A percentile compares a stretch with the other conserved stretches of the same genome.
phyloP scores from a whole-genome alignment of 2,113 vertebrate genomes.

The Aegotheles bennettii region DNA sequence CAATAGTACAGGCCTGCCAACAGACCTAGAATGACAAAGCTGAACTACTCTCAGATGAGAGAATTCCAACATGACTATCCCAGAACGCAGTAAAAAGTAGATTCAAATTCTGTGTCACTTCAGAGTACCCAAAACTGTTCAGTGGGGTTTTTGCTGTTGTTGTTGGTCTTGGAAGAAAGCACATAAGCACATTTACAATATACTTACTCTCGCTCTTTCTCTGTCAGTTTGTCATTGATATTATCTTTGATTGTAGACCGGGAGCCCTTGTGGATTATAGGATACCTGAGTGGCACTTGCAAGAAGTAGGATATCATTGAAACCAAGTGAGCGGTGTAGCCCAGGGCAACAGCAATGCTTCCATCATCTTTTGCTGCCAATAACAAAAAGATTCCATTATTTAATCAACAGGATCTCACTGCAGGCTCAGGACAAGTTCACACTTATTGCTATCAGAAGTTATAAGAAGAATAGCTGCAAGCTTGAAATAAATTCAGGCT shows the following conservation, averaged over 20 bases:
- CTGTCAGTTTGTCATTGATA: slow-evolving; percentile 94
- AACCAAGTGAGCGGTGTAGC: slow-evolving; percentile 96
- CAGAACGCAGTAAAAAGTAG: not conserved
- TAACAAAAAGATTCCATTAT: not conserved
- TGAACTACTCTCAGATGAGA: not conserved
- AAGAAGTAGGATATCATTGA: slow-evolving; percentile 98
- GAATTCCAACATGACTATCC: not conserved
- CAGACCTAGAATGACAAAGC: not conserved
- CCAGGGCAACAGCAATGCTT: slow-evolving; percentile 93
- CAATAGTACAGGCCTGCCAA: not conserved
- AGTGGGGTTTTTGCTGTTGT: not conserved
- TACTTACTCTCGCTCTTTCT: slow-evolving; percentile 98
- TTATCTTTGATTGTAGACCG: slow-evolving; percentile 96
- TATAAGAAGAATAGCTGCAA: not conserved
- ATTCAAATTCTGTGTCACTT: accelerated
- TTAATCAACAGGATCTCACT: not conserved
- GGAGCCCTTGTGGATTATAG: slow-evolving; percentile 94
- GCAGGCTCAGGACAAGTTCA: not conserved
- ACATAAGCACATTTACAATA: not conserved
- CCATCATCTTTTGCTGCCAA: slow-evolving; percentile 93
- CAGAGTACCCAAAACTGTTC: not conserved
- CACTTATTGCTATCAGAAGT: not conserved
- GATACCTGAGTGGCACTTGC: slow-evolving; percentile 96
- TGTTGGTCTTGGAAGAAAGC: not conserved
- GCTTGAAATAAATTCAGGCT: not conserved